These are phyloP conservation scores for Ctenodactylus gundi DNA, from an alignment of 2,113 vertebrate species.

Conservation along the genomic window DNA sequence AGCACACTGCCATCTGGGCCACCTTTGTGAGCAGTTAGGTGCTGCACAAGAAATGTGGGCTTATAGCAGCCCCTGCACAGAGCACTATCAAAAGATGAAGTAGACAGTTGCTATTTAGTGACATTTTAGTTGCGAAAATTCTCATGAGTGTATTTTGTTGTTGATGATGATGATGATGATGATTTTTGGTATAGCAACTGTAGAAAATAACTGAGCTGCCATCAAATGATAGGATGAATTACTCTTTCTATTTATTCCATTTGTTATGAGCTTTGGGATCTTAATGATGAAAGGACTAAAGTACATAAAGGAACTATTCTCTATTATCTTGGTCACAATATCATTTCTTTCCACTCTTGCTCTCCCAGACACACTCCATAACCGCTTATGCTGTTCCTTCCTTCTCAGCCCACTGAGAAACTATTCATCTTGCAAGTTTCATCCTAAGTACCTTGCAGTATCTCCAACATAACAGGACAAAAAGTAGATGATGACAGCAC, in stretches of 20 bases:
- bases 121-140: conserved; percentile 11
- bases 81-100: neutral
- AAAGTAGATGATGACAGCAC: neutral
- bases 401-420: neutral
- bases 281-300: conserved; percentile 6
- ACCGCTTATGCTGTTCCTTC: neutral
- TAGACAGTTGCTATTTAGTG: neutral
- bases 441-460: neutral
- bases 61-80: neutral
- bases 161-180: too few species aligned
- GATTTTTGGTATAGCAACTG: neutral
- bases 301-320: neutral
- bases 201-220: conserved; percentile 17
- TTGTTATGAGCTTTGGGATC: conserved; percentile 4
- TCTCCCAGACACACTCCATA: neutral
- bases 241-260: neutral
- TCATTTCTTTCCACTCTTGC: neutral
- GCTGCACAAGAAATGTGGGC: neutral
- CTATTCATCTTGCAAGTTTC: neutral
- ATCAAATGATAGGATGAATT: neutral
- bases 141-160: neutral
- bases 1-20: neutral
- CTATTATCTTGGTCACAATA: neutral
- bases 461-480: neutral
- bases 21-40: neutral